Conservation (phyloP, 2,888 invertebrate genomes). For the Caenorhabditis japonica region DNA sequence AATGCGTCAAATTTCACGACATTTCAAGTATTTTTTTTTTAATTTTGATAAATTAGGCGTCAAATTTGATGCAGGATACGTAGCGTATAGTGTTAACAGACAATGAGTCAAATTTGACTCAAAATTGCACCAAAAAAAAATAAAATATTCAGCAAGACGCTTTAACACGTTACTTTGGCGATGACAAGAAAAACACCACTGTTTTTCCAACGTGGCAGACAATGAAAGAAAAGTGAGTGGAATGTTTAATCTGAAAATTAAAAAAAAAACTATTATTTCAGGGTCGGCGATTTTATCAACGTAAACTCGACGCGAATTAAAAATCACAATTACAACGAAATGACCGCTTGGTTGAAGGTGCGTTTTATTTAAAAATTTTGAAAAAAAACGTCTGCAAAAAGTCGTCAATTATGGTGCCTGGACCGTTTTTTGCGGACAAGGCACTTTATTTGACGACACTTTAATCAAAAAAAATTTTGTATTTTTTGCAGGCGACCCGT, state of each 20-base stretch:
- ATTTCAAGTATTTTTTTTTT: conserved; percentile 5
- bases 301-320: conserved; percentile 61
- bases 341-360: conserved; percentile 73
- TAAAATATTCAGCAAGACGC: conserved; percentile 55
- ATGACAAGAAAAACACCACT: conserved; percentile 37
- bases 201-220: conserved; percentile 70
- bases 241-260: too few relatives aligned
- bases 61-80: too few relatives aligned
- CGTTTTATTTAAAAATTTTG: background rate
- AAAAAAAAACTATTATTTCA: conserved; percentile 21
- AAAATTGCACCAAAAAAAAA: too few relatives aligned
- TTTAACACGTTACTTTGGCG: conserved; percentile 54
- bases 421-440: too few relatives aligned
- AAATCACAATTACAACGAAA: conserved; percentile 74
- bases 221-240: conserved; percentile 62
- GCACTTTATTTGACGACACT: conserved; percentile 68
- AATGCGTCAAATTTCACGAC: too few relatives aligned
- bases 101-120: background rate
- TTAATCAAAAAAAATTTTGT: background rate
- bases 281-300: conserved; percentile 71
- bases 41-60: background rate
- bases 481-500: conserved; percentile 21
- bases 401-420: too few relatives aligned
- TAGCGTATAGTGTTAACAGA: too few relatives aligned
- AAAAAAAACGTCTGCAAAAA: conserved; percentile 1